Conservation (phyloP, 1,140 invertebrate species). For the Drosophila navojoa region DNA sequence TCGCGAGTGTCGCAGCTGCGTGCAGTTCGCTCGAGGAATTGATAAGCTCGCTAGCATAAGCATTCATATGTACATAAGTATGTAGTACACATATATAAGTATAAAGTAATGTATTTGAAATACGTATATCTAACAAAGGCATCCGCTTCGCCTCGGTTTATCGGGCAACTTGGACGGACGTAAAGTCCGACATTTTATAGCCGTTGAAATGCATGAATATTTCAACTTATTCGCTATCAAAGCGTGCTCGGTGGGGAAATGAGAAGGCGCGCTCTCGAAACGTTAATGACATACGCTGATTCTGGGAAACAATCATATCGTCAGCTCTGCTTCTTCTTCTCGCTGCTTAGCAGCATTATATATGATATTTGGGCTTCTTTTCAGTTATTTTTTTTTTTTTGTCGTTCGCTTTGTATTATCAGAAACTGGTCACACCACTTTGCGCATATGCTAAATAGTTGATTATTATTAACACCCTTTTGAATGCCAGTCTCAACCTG, state of each 20-base stretch:
- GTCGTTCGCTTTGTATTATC: neutral
- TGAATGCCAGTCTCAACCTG: constrained; percentile 24
- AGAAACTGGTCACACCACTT: constrained; percentile 30
- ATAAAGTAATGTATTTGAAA: constrained; percentile 3
- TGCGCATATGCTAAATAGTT: constrained; percentile 35
- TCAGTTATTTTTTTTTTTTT: no score
- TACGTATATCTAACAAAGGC: constrained; percentile 12
- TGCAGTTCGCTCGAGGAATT: constrained; percentile 1
- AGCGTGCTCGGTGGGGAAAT: constrained; percentile 12
- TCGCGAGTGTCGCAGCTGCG: constrained; percentile 31
- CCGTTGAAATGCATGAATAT: constrained; percentile 1
- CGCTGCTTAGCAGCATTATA: constrained; percentile 18
- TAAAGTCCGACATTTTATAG: constrained; percentile 15
- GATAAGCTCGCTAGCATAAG: constrained; percentile 15
- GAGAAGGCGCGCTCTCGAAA: constrained; percentile 25
- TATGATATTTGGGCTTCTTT: neutral
- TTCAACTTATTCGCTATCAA: constrained; percentile 27
- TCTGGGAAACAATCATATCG: constrained; percentile 38
- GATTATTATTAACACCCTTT: constrained; percentile 48
- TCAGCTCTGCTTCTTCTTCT: neutral
- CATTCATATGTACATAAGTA: no score
- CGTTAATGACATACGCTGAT: constrained; percentile 9
- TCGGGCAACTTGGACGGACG: constrained; percentile 5
- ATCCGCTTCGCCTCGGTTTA: constrained; percentile 46
- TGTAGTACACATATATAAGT: neutral